Evolutionary conservation across 2,888 invertebrate species (phyloP), one percentile per base, ranked within the genome.

Genomic region (Subacronicta megacephala): DNA sequence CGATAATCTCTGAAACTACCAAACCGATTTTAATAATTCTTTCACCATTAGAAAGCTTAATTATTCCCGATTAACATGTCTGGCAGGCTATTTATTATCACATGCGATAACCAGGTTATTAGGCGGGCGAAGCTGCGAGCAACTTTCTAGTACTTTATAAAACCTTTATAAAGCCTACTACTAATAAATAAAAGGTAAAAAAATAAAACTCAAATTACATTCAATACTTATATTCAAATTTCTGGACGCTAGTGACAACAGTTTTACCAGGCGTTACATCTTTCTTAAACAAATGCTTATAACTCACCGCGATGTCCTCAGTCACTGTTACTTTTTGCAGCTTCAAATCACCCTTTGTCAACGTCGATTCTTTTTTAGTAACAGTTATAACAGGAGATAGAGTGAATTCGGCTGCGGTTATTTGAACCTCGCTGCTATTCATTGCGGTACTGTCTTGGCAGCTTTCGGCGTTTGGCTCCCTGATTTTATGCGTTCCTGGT

Each of bases 221-320:
- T 74, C 45, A 88, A 74, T 89, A 88, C 36, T 87, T 90, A 67
- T 91, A 92, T 53, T 92, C 88, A 67, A 90, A 79, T 36, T 81
- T 88, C 40, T 92, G 89, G 0, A 92, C 71, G 20, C 84, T 82
- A 0, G 87, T 87, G 0, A 88, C 83, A 0, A 91, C 82, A 3
- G 89, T 88, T 73, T 91, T 90, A 0, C 90, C 90, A 0, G 88
- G 87, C 13, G 69, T 53, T 0, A 81, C 83, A 38, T 88, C 78
- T 50, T 90, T 90, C 71, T 87, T 92, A 71, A 92, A 90, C 75
- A 93, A 77, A 79, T 93, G 89, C 61, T 88, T 84, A 59, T 82
- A 90, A 66, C 87, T 90, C 60, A 92, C 84, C 70, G 92, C 83
- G 0, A 93, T 80, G 13, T 93, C 87, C 58, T 93, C 93, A 0